A percentile compares a stretch with the other conserved stretches of the same genome.
Evolutionary conservation across 2,113 vertebrate species (phyloP).

Genomic region (Sphyrna mokarran): DNA sequence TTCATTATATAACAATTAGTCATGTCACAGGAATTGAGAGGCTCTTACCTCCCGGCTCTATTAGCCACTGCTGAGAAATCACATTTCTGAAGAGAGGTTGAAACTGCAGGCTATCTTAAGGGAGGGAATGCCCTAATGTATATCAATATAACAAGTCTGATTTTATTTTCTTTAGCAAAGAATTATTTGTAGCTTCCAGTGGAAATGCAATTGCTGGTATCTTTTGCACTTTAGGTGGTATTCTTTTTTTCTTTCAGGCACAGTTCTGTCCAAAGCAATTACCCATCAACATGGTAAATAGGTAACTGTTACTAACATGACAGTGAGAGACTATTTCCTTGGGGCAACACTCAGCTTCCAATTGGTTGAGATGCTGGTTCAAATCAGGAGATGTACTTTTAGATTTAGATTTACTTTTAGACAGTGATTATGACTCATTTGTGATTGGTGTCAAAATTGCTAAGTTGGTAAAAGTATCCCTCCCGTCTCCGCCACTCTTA

Average conservation of each 20-base stretch:
- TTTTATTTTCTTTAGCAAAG: background rate
- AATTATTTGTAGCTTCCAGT: background rate
- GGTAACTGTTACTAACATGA: background rate
- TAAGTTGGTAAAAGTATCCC: background rate
- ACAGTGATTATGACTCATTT: background rate
- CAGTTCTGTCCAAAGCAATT: background rate
- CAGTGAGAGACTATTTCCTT: background rate
- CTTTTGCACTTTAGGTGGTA: background rate
- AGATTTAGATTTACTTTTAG: background rate
- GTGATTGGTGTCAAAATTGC: background rate
- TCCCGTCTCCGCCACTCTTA: background rate
- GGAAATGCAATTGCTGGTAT: background rate
- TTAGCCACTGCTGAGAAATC: slow-evolving; percentile 8
- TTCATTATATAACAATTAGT: slow-evolving; percentile 36
- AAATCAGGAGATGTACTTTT: background rate
- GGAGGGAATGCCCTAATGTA: background rate
- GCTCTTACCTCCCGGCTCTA: slow-evolving; percentile 24
- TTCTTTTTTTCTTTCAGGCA: background rate
- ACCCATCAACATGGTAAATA: background rate
- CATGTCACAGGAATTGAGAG: slow-evolving; percentile 35
- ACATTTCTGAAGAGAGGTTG: background rate
- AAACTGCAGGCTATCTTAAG: slow-evolving; percentile 15
- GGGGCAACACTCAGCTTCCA: background rate
- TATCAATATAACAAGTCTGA: background rate
- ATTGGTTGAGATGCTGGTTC: background rate